Evolutionary conservation across 2,888 invertebrate genomes (phyloP), one percentile per base, ranked within the genome.

Genomic region (Daptonema setosum): DNA sequence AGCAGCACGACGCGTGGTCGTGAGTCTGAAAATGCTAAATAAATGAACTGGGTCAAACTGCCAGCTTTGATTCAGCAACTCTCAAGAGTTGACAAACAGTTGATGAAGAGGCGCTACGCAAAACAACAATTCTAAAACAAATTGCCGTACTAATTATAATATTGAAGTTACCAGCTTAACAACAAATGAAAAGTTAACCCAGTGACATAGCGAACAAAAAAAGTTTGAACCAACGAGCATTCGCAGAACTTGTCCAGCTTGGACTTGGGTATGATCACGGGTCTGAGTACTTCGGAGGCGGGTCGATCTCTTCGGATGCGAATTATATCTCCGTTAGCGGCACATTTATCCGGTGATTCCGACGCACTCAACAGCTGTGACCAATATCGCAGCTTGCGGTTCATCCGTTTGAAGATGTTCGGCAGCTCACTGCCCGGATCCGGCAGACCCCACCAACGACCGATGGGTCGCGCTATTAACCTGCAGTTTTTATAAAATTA

Each of bases 361-460:
- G 11, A 8, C 45, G 11, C n/a, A n/a, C n/a, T n/a, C n/a, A n/a
- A n/a, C n/a, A n/a, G n/a, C n/a, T n/a, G n/a, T n/a, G n/a, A n/a
- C n/a, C n/a, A n/a, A n/a, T n/a, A n/a, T n/a, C 45, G 45, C 11
- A 45, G n/a, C 22, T n/a, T 8, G 22, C 50, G 25, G 26, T 17
- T 26, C 14, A 26, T 28, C 14, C 50, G 50, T 20, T 50, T 50
- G 50, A 50, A 50, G 26, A 50, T 26, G 28, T 50, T 50, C 50
- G 50, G 50, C 50, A 50, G 50, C 26, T 50, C 50, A 28, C 50
- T 50, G 50, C 50, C 50, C 26, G 50, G 50, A 26, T 50, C 50
- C 11, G 25, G 26, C 50, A 50, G 28, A 26, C 50, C 50, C 50
- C 24, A 20, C 25, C 3, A 25, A 25, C 26, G 3, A 28, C 50